phyloP scores from a whole-genome alignment of 2,113 vertebrate species.

The Neopipo cinnamomea region DNA sequence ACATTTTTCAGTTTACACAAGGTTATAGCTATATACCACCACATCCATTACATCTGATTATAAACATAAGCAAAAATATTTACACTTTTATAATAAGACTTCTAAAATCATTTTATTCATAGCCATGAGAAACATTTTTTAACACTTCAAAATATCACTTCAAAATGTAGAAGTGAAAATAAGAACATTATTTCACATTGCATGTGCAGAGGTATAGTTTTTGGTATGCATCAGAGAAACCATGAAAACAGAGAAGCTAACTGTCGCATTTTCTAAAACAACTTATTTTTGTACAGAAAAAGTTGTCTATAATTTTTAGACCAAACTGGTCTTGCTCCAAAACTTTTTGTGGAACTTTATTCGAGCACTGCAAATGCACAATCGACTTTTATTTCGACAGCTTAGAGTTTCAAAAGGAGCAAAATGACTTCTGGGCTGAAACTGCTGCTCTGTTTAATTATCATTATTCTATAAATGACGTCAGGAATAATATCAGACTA shows the following conservation, averaged over 20 bases:
- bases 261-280: neutral
- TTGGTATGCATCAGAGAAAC: neutral
- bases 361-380: neutral
- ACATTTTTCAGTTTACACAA: neutral
- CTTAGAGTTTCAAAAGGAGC: neutral
- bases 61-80: neutral
- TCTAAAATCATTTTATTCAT: neutral
- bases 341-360: neutral
- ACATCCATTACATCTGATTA: neutral
- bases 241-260: accelerated
- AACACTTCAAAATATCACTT: neutral
- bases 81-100: neutral
- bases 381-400: neutral
- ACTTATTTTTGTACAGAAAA: neutral
- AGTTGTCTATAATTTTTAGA: neutral
- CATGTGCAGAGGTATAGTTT: neutral
- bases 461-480: neutral
- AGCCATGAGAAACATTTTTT: neutral
- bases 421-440: neutral
- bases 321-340: neutral
- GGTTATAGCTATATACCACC: neutral
- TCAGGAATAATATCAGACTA: neutral
- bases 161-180: neutral
- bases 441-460: neutral
- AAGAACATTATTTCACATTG: neutral